Base-by-base conservation (phyloP, 1,140 invertebrate species). In the Drosophila arizonae region DNA sequence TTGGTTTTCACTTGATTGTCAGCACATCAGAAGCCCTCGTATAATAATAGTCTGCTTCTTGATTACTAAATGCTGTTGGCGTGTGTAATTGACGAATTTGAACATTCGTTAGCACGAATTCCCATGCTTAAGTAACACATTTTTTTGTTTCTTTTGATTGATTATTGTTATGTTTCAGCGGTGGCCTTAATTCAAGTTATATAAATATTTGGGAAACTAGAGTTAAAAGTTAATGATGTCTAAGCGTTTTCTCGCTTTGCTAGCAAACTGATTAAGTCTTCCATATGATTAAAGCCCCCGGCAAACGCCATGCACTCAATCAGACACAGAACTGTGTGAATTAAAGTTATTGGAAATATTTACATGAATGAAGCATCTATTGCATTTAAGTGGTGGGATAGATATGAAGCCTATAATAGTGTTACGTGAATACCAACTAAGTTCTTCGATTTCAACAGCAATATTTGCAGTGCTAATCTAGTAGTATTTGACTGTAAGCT, bases 91-190 rank as follows among this genome's bases (percentile, higher is more conserved):
- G 36, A 39, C 36, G 36, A 39, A 39, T 63, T 51, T 39, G 30
- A 46, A 36, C 54, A 57, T 64, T 51, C 36, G 46, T 39, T 39
- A 39, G 36, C 36, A 39, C 36, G 36, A 39, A 39, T 33, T 65
- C 26, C 33, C 30, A 36, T 56, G 6, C 26, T 28, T 52, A 15
- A 6, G 13, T 51, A 36, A 69, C 46, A 11, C 28, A 13, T 39
- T 39, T 55, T 55, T 21, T 33, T 33, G 6, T 9, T 33, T 9
- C 33, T 33, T 33, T 64, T 64, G 67, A 70, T 70, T 64, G 67
- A 70, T 70, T 64, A 48, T 55, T 9, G 48, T n/a, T 41, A 28
- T n/a, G 51, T 45, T 43, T 13, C 36, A 52, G 61, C 24, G 54
- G 46, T 17, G 39, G 33, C 21, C 11, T 9, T 26, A 9, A 60